Evolutionary conservation across 2,113 vertebrate species (phyloP).

Genomic region (Kobus ellipsiprymnus): DNA sequence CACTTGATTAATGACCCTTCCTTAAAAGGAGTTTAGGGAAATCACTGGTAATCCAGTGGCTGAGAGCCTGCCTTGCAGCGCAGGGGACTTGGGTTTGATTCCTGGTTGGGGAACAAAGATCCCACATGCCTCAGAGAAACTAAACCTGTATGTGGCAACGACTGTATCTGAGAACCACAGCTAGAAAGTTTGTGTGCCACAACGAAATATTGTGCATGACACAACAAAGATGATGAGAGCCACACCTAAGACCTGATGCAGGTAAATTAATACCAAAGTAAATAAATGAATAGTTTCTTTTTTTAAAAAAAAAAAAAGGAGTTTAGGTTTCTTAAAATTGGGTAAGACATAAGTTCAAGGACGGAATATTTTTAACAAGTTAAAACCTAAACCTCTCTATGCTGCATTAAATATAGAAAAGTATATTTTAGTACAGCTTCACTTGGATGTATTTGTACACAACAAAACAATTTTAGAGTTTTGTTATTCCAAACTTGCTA

Average conservation of each 20-base stretch:
- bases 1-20: not conserved
- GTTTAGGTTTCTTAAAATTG: not conserved
- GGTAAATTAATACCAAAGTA: not conserved
- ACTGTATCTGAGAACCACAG: not conserved
- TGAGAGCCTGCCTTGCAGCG: not conserved
- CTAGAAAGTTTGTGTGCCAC: accelerated
- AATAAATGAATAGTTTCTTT: not conserved
- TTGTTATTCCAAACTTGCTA: not conserved
- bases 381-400: not conserved
- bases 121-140: not conserved
- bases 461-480: not conserved
- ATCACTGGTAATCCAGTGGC: not conserved
- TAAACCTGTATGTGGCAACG: not conserved
- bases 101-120: not conserved
- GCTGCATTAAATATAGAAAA: not conserved
- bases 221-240: not conserved
- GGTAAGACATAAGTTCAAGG: not conserved
- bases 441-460: not conserved
- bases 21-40: not conserved
- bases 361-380: too few relatives aligned
- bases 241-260: not conserved
- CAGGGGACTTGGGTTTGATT: not conserved
- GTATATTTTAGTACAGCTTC: not conserved
- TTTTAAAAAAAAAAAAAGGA: not conserved
- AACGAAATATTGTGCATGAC: accelerated